Evolutionary conservation across 2,797 vertebrate species (phyloP).

Genomic region (Takifugu ocellatus): DNA sequence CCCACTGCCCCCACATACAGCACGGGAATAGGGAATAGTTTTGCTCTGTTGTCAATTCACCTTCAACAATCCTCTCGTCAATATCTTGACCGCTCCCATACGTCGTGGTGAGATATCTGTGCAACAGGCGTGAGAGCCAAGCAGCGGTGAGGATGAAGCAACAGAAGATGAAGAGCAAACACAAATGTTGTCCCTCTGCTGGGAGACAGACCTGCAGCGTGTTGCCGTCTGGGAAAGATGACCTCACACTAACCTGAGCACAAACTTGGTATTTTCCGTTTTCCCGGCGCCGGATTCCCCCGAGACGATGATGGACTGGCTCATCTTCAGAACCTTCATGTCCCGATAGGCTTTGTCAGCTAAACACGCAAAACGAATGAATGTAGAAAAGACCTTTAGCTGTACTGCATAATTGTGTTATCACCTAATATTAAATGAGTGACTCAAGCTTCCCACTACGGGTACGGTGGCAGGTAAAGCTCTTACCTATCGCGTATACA

Average conservation of each 20-base stretch:
- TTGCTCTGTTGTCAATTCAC: constrained; percentile 55
- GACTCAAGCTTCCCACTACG: no score
- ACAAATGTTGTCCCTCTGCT: background rate
- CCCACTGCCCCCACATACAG: background rate
- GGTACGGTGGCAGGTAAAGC: background rate
- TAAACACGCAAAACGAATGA: constrained; percentile 39
- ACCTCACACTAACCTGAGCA: constrained; percentile 81
- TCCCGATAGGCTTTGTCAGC: constrained; percentile 97
- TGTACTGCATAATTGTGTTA: no score
- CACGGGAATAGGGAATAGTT: background rate
- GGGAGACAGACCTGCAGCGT: background rate
- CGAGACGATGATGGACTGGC: constrained; percentile 98
- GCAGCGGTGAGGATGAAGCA: background rate
- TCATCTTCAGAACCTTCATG: constrained; percentile 98
- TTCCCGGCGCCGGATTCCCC: constrained; percentile 99
- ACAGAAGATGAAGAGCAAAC: no score
- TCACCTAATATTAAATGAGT: no score
- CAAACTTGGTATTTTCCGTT: constrained; percentile 99
- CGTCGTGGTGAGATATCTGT: constrained; percentile 94
- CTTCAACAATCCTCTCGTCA: constrained; percentile 98
- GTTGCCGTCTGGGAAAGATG: background rate
- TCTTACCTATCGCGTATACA: constrained; percentile 92
- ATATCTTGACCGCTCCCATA: constrained; percentile 98
- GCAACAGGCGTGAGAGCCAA: constrained; percentile 29
- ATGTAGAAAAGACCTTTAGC: no score